Conservation (phyloP, 2,113 vertebrate genomes). For the Lepus americanus region DNA sequence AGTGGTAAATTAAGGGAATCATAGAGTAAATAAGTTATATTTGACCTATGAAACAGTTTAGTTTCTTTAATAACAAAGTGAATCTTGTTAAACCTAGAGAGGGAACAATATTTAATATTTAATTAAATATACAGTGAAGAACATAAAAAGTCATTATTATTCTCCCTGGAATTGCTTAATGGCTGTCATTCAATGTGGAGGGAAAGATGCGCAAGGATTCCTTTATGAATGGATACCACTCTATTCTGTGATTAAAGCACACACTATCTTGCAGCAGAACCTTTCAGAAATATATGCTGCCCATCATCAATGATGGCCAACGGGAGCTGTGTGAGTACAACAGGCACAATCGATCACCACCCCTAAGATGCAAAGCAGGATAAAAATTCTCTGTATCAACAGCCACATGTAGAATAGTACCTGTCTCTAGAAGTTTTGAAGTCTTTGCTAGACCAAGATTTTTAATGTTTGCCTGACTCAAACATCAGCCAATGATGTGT, state of each 20-base stretch:
- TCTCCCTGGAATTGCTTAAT: neutral
- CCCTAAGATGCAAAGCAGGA: neutral
- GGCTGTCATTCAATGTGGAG: neutral
- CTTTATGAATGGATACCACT: neutral
- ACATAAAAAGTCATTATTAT: neutral
- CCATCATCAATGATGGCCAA: neutral
- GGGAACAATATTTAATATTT: neutral
- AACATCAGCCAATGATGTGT: neutral
- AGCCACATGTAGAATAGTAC: neutral
- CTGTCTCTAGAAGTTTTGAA: neutral
- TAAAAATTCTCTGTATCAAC: neutral
- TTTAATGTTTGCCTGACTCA: neutral
- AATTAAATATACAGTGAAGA: neutral
- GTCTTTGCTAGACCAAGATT: no score
- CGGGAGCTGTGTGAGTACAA: neutral
- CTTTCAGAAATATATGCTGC: neutral
- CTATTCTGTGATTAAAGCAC: neutral
- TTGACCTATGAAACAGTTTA: neutral
- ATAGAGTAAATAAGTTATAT: neutral
- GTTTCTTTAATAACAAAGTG: conserved; percentile 10
- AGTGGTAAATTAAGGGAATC: neutral
- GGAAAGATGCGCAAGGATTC: neutral
- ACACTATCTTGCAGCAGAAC: neutral
- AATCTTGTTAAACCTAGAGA: neutral
- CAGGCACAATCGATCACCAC: neutral